These are phyloP conservation scores for Cryptophagus acutangulus DNA, from an alignment of 2,888 invertebrate species.

Conservation along the genomic window DNA sequence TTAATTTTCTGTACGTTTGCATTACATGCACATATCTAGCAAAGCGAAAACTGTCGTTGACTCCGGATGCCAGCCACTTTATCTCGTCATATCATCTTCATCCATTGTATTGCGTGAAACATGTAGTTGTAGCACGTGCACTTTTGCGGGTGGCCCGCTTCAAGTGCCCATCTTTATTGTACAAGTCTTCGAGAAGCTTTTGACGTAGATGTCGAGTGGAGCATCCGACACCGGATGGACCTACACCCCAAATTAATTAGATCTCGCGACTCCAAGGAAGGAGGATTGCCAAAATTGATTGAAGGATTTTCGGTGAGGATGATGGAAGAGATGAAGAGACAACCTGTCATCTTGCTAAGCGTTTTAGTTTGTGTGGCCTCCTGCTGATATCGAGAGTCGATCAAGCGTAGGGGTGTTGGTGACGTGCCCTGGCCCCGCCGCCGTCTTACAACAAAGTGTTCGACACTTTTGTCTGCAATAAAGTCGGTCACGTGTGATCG, in stretches of 20 bases:
- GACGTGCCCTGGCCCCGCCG: too few relatives aligned
- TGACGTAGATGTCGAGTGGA: too few relatives aligned
- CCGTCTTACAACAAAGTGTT: constrained; percentile 1
- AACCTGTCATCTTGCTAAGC: not conserved
- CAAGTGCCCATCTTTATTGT: not conserved
- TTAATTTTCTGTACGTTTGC: too few relatives aligned
- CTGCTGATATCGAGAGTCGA: not conserved
- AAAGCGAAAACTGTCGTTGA: constrained; percentile 1
- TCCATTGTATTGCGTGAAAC: constrained; percentile 2
- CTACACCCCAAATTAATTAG: not conserved
- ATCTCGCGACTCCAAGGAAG: not conserved
- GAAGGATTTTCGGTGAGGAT: not conserved
- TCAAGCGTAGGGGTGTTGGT: not conserved
- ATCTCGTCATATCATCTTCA: constrained; percentile 1
- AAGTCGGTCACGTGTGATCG: constrained; percentile 48
- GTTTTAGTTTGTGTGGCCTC: not conserved
- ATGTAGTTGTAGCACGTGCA: constrained; percentile 1
- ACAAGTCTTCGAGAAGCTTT: not conserved
- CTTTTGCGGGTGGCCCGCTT: not conserved
- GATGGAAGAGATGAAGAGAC: constrained; percentile 2
- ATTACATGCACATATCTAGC: too few relatives aligned
- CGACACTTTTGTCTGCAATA: constrained; percentile 31
- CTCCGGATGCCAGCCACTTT: constrained; percentile 2
- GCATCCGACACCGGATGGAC: constrained; percentile 1
- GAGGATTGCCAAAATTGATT: too few relatives aligned